These are phyloP conservation scores for Lytechinus pictus DNA, from an alignment of 35 echinoderm and acorn worm species.

Conservation along the genomic window DNA sequence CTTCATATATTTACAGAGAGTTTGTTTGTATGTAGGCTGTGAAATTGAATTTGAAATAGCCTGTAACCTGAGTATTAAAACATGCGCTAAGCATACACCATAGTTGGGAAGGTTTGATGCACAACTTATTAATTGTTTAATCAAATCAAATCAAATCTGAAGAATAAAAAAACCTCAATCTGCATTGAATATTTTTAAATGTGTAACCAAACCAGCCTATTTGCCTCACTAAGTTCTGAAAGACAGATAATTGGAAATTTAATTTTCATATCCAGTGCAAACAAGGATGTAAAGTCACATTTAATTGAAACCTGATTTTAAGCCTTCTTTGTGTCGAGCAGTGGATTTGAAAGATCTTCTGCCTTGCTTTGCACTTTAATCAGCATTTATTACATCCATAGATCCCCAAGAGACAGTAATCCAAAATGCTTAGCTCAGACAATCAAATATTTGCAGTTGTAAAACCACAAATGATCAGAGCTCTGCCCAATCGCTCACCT, in stretches of 20 bases:
- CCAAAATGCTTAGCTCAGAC: background rate
- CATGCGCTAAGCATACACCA: background rate
- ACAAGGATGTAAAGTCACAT: too few species aligned
- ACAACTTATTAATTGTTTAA: background rate
- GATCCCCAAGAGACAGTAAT: background rate
- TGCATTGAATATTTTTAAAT: background rate
- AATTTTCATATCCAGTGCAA: too few species aligned
- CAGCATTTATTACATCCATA: background rate
- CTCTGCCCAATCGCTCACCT: background rate
- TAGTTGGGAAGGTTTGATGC: background rate
- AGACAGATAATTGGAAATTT: background rate
- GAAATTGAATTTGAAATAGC: background rate
- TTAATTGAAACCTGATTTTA: too few species aligned
- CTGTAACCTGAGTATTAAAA: background rate
- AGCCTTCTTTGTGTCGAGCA: too few species aligned
- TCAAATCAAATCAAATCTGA: background rate
- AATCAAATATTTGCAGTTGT: background rate
- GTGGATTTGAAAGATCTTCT: background rate
- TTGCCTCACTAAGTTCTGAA: background rate
- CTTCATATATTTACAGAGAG: too few species aligned
- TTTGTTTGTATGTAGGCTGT: background rate
- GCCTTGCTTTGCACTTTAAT: background rate
- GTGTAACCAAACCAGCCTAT: background rate
- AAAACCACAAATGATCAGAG: conserved; percentile 4
- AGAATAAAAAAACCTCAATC: background rate